Conservation (phyloP, 2,113 vertebrate genomes). For the Cyprinodon variegatus region DNA sequence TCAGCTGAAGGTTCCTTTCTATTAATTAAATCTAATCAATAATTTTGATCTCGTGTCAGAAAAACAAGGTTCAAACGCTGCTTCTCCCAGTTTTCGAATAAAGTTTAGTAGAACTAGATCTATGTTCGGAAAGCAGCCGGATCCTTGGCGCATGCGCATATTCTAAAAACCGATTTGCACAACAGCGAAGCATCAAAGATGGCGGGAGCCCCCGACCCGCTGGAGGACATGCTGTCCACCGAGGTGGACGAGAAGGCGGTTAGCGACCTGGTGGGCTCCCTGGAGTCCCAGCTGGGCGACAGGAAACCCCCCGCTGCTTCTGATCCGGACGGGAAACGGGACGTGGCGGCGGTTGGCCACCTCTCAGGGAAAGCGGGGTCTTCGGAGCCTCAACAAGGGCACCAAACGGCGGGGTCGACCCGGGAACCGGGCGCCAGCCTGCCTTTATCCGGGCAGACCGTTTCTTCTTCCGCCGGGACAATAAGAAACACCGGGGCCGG, state of each 20-base stretch:
- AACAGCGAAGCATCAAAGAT: conserved; percentile 85
- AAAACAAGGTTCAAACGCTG: neutral
- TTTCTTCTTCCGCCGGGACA: conserved; percentile 64
- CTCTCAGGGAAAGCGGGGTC: conserved; percentile 79
- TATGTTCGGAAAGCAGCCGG: conserved; percentile 53
- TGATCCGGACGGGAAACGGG: conserved; percentile 63
- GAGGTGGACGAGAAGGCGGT: conserved; percentile 89
- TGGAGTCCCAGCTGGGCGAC: conserved; percentile 85
- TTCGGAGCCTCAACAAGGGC: conserved; percentile 80
- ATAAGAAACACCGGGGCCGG: conserved; percentile 56
- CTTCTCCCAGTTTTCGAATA: neutral
- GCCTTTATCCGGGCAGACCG: conserved; percentile 54
- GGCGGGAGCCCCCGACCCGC: conserved; percentile 88
- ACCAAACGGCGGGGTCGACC: conserved; percentile 70
- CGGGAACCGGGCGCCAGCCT: conserved; percentile 60
- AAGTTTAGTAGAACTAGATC: conserved; percentile 21
- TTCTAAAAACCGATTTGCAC: conserved; percentile 81
- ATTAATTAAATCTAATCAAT: no score
- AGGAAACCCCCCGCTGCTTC: conserved; percentile 60
- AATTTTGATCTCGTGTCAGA: no score
- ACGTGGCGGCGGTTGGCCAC: conserved; percentile 60
- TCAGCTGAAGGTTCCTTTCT: no score
- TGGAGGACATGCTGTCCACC: conserved; percentile 90
- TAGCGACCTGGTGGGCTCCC: conserved; percentile 85
- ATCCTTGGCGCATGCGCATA: conserved; percentile 82